A percentile compares a stretch with the other conserved stretches of the same genome.
Evolutionary conservation across 2,797 vertebrate species (phyloP).

Genomic region (Sarcophilus harrisii): DNA sequence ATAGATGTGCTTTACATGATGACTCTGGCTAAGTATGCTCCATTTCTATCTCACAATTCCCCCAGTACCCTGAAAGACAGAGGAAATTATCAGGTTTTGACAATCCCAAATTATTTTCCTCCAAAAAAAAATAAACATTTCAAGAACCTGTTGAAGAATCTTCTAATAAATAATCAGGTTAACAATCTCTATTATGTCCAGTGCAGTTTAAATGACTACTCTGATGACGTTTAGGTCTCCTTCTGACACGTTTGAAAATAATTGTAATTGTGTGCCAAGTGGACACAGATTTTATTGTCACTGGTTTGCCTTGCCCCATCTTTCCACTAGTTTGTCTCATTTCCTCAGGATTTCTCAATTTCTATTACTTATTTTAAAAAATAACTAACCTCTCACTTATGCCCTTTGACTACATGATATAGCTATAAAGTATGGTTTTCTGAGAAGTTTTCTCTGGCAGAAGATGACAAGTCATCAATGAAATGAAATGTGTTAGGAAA

Average conservation of each 20-base stretch:
- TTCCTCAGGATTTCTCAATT: neutral
- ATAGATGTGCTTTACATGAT: conserved; percentile 30
- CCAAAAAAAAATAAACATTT: conserved; percentile 57
- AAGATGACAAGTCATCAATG: conserved; percentile 6
- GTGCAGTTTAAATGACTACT: neutral
- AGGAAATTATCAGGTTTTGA: conserved; percentile 64
- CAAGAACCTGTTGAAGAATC: conserved; percentile 57
- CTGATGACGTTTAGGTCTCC: neutral
- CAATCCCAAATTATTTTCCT: conserved; percentile 58
- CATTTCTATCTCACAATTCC: conserved; percentile 40
- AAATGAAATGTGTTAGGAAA: conserved; percentile 13
- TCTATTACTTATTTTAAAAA: neutral
- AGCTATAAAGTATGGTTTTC: neutral
- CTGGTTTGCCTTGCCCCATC: neutral
- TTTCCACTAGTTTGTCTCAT: too few relatives aligned
- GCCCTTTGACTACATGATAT: neutral
- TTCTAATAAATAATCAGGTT: neutral
- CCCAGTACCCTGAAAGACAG: conserved; percentile 14
- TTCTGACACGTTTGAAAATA: conserved; percentile 30
- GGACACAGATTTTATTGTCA: conserved; percentile 8
- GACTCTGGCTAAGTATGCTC: conserved; percentile 23
- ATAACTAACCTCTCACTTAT: conserved; percentile 8
- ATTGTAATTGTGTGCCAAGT: conserved; percentile 41
- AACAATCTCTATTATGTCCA: neutral
- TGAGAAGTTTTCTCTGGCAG: conserved; percentile 36